Evolutionary conservation across 2,888 invertebrate genomes (phyloP).

Genomic region (Resseliella maxima): DNA sequence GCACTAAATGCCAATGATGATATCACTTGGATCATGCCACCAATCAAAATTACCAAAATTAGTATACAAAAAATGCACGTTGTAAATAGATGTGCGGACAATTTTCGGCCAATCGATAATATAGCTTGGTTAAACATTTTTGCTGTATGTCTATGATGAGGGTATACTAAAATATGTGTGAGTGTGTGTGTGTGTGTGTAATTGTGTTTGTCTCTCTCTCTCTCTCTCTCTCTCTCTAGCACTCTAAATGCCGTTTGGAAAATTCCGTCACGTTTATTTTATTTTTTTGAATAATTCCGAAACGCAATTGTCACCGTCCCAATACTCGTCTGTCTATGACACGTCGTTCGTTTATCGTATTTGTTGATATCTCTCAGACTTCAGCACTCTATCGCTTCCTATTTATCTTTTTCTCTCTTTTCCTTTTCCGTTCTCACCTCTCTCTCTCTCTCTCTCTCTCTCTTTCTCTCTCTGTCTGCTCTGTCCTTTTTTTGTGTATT

Average conservation of each 20-base stretch:
- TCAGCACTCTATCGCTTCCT: too few species aligned
- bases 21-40: neutral
- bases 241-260: too few species aligned
- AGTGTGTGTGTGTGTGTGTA: neutral
- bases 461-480: neutral
- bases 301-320: neutral
- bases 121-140: conserved; percentile 21
- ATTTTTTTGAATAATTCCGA: neutral
- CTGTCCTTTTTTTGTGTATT: neutral
- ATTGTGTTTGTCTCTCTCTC: neutral
- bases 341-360: neutral
- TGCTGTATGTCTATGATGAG: too few species aligned
- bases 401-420: too few species aligned
- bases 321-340: neutral
- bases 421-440: too few species aligned
- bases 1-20: conserved; percentile 31
- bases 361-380: neutral
- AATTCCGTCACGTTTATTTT: neutral
- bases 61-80: conserved; percentile 26
- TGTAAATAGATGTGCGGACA: neutral
- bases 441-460: too few species aligned
- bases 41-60: neutral
- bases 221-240: neutral
- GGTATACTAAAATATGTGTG: neutral
- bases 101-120: conserved; percentile 20